These are phyloP conservation scores for Meghimatium bilineatum DNA, from an alignment of 2,888 invertebrate genomes.

Conservation along the genomic window DNA sequence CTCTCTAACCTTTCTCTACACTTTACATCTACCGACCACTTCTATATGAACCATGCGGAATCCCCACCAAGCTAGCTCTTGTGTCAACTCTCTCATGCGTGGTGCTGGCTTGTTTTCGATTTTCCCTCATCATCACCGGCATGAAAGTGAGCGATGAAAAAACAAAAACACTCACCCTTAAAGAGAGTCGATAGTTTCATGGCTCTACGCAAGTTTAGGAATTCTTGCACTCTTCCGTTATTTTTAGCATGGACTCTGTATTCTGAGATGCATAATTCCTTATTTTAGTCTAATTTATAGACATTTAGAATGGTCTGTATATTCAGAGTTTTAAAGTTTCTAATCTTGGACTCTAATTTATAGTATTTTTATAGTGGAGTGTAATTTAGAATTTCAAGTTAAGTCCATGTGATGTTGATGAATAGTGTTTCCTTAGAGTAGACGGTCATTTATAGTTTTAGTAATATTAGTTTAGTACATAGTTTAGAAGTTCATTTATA, in stretches of 20 bases:
- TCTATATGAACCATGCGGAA: not conserved
- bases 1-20: not conserved
- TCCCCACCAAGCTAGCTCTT: not conserved
- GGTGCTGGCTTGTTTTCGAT: not conserved
- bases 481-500: no score
- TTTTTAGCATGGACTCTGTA: not conserved
- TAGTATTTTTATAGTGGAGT: no score
- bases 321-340: no score
- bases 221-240: not conserved
- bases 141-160: not conserved
- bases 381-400: no score
- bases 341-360: no score
- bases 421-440: no score
- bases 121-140: not conserved
- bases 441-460: no score
- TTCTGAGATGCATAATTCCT: no score
- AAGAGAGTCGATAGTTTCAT: not conserved
- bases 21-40: not conserved
- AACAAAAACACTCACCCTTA: not conserved
- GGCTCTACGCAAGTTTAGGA: not conserved
- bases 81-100: not conserved
- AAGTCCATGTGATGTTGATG: not conserved
- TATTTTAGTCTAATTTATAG: no score
- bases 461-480: no score
- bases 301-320: no score